Evolutionary conservation across 1,140 invertebrate species (phyloP), one percentile per base, ranked within the genome.

Genomic region (Leptinotarsa texana): DNA sequence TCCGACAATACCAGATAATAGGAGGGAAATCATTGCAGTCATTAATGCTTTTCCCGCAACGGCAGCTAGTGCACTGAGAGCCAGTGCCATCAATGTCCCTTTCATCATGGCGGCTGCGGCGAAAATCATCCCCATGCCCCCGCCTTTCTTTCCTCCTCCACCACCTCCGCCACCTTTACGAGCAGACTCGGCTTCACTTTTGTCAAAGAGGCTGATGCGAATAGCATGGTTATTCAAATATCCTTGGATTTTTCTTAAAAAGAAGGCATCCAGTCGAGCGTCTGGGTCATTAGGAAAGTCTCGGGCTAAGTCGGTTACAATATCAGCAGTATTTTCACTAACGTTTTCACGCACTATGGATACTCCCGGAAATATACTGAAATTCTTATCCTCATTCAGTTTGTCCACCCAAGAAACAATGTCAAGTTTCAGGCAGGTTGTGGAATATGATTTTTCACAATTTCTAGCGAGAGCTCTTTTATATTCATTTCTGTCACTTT

Each of bases 31-130:
- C 42, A 95, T 79, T 13, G 92, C 93, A 1, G 93, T 93, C 92
- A 95, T 94, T 11, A 95, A 82, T 1, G 94, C 94, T 85, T 95
- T 95, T 17, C 94, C 94, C 3, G 93, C 93, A 3, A 95, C 85
- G 57, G 93, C 85, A 0, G 93, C 93, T 3, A 95, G 83, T 0
- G 90, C 92, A 18, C 92, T 92, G 69, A 95, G 86, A 15, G 91
- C 93, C 15, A 94, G 80, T 0, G 93, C 92, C 80, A 93, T 90
- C 1, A 94, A 81, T 1, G 92, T 94, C 85, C 89, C 90, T 86
- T 92, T 92, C 89, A 91, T 91, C 89, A 91, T 89, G 65, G 91
- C 82, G 47, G 86, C 89, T 15, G 87, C 88, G 3, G 90, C 90
- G 5, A 91, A 73, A 0, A 91, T 80, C 61, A 88, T 87, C 66